Evolutionary conservation across 2,113 vertebrate genomes (phyloP).

Genomic region (Neofelis nebulosa): DNA sequence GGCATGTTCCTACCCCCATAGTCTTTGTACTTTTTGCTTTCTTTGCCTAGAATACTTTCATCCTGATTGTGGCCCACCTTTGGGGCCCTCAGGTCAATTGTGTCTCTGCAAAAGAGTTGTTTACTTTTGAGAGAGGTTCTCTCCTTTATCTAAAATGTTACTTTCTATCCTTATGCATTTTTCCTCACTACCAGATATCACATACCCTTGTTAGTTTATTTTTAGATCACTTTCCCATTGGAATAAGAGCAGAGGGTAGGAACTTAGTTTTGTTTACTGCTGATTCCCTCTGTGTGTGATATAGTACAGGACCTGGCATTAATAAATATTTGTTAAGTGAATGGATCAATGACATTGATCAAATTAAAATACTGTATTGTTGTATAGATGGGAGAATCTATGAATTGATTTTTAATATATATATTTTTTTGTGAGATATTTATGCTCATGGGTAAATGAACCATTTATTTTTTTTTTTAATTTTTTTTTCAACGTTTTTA

Average conservation of each 20-base stretch:
- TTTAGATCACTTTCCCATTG: neutral
- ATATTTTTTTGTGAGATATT: neutral
- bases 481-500: no score
- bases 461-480: no score
- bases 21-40: neutral
- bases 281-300: neutral
- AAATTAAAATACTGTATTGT: neutral
- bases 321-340: neutral
- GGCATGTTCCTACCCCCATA: neutral
- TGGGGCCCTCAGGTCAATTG: neutral
- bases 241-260: neutral
- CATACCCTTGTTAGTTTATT: neutral
- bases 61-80: neutral
- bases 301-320: neutral
- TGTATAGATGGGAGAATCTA: neutral
- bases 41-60: neutral
- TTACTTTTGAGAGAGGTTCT: neutral
- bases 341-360: neutral
- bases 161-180: neutral
- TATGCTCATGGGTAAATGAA: neutral
- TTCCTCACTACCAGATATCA: neutral
- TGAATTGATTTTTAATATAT: neutral
- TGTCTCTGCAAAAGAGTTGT: neutral
- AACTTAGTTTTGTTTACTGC: neutral
- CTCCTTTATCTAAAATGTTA: neutral